Base-by-base conservation (phyloP, 2,888 invertebrate genomes). In the Hedya salicella region DNA sequence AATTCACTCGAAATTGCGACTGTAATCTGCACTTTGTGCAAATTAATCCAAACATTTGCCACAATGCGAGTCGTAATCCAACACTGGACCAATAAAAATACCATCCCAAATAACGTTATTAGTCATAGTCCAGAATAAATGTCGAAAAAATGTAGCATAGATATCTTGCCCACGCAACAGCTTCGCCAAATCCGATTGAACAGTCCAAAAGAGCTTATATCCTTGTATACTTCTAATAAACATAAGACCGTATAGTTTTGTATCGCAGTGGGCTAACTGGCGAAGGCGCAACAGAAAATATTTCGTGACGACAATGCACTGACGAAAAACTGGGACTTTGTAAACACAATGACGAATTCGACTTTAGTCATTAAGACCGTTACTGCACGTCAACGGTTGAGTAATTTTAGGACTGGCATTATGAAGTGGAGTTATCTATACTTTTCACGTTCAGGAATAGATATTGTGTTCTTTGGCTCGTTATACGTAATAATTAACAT, bases 121-220 rank as follows among this genome's bases (percentile, higher is more conserved):
- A 89, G 85, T 90, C 89, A 90, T 76, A 73, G 78, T 75, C 81
- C 67, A 73, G 85, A 89, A 89, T 88, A 88, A 80, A 78, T 82
- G 77, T 80, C 74, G 79, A 77, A 88, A 87, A 84, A 83, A 78
- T 75, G 70, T 71, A 77, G 76, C 74, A 73, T 73, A 70, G 69
- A 69, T 62, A 50, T 64, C 69, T 78, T 79, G 76, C 87, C 85
- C 86, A 88, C 87, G 88, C 86, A 72, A 66, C 63, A 66, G 68
- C 62, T 70, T 82, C 80, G 85, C 87, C 87, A 87, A 86, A 70
- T 69, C 17, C 19, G 13, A 19, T n/a, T 5, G 17, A 32, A 25
- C 32, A 11, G 39, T n/a, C 16, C 17, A 44, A 46, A 65, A 46
- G 25, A 19, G 39, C 59, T n/a, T 60, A 48, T 30, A 9, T 53